phyloP scores from a whole-genome alignment of 2,888 invertebrate genomes.

The Ophion costatus region DNA sequence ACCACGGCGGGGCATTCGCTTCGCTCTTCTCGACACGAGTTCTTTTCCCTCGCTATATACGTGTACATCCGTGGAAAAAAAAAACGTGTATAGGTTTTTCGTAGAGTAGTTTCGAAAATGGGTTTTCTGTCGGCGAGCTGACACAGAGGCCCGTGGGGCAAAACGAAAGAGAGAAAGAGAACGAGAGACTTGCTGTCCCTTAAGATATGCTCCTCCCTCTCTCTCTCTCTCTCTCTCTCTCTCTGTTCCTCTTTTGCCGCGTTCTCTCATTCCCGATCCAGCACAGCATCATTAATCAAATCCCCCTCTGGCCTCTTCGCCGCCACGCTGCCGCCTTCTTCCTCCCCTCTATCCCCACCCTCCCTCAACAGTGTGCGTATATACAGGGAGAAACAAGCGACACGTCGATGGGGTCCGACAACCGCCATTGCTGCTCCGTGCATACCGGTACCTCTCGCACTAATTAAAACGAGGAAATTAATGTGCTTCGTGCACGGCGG shows the following conservation, averaged over 20 bases:
- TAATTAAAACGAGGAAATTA: slow-evolving; percentile 83
- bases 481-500: slow-evolving; percentile 72
- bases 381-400: slow-evolving; percentile 28
- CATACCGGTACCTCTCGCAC: slow-evolving; percentile 75
- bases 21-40: slow-evolving; percentile 36
- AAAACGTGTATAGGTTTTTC: slow-evolving; percentile 64
- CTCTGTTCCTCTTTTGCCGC: slow-evolving; percentile 41
- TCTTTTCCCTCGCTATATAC: slow-evolving; percentile 4
- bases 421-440: slow-evolving; percentile 81
- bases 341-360: slow-evolving; percentile 61
- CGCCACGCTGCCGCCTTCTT: slow-evolving; percentile 68
- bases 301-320: slow-evolving; percentile 73
- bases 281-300: slow-evolving; percentile 82
- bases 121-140: slow-evolving; percentile 56
- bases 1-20: slow-evolving; percentile 46
- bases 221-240: slow-evolving; percentile 28
- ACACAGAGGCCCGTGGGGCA: slow-evolving; percentile 52
- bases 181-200: slow-evolving; percentile 75
- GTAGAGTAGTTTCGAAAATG: slow-evolving; percentile 63
- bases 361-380: slow-evolving; percentile 15
- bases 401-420: slow-evolving; percentile 66
- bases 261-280: slow-evolving; percentile 74
- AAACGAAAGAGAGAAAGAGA: slow-evolving; percentile 46
- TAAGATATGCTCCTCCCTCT: slow-evolving; percentile 75
- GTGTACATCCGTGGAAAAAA: slow-evolving; percentile 38